Conservation (phyloP, 2,888 invertebrate species). For the Thymelicus sylvestris region DNA sequence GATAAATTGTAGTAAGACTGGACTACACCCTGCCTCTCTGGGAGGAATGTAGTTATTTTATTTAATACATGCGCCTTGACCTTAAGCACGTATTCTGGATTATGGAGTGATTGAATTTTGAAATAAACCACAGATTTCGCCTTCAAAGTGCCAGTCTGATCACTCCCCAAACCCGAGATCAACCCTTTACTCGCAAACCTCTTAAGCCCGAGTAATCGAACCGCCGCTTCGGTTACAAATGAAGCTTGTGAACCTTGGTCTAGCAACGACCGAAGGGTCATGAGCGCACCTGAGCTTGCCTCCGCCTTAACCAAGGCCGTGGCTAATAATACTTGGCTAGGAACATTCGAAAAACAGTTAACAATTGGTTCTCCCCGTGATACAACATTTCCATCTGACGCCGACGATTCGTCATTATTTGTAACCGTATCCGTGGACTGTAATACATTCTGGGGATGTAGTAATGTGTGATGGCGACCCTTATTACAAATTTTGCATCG, state of each 20-base stretch:
- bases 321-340: too few species aligned
- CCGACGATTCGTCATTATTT: background rate
- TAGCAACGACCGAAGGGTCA: slow-evolving; percentile 42
- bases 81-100: slow-evolving; percentile 33
- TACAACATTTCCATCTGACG: slow-evolving; percentile 25
- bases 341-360: slow-evolving; percentile 32
- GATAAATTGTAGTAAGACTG: slow-evolving; percentile 16
- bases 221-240: slow-evolving; percentile 45
- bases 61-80: slow-evolving; percentile 40
- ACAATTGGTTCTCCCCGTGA: slow-evolving; percentile 18
- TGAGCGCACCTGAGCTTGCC: too few species aligned
- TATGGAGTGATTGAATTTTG: slow-evolving; percentile 37
- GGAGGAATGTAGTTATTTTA: slow-evolving; percentile 38
- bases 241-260: slow-evolving; percentile 48
- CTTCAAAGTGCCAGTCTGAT: slow-evolving; percentile 23
- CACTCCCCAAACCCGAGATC: slow-evolving; percentile 36
- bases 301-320: too few species aligned
- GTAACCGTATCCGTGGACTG: slow-evolving; percentile 10
- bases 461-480: slow-evolving; percentile 41
- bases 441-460: slow-evolving; percentile 37
- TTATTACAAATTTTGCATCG: too few species aligned
- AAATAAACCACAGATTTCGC: slow-evolving; percentile 38
- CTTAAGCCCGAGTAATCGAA: slow-evolving; percentile 39
- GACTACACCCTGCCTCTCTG: slow-evolving; percentile 31
- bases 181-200: slow-evolving; percentile 33